phyloP scores from a whole-genome alignment of 2,113 vertebrate species.

The Panthera leo region DNA sequence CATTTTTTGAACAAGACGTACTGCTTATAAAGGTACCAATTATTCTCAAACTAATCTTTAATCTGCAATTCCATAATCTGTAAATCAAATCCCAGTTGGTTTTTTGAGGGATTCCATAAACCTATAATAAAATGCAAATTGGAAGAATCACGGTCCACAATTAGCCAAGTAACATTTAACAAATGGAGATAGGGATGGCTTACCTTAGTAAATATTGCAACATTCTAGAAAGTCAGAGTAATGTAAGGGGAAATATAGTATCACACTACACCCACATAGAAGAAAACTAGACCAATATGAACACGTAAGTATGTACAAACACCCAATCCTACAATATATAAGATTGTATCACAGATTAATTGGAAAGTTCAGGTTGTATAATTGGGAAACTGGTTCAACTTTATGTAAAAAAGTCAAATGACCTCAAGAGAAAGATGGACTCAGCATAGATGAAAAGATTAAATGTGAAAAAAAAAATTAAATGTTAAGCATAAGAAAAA shows the following conservation, averaged over 20 bases:
- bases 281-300: neutral
- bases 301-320: neutral
- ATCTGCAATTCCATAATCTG: neutral
- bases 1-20: neutral
- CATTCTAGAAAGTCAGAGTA: neutral
- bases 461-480: neutral
- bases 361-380: neutral
- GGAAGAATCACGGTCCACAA: neutral
- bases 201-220: neutral
- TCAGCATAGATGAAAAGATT: neutral
- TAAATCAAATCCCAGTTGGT: neutral
- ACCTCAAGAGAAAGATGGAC: neutral
- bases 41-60: constrained; percentile 9
- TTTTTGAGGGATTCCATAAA: neutral
- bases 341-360: neutral
- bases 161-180: neutral
- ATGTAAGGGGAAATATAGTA: neutral
- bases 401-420: neutral
- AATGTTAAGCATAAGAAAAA: neutral
- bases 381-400: neutral
- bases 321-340: neutral
- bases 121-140: neutral
- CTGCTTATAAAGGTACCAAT: neutral
- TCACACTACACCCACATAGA: neutral
- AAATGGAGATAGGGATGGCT: neutral